Base-by-base conservation (phyloP, 53 echinoderm and acorn worm species). In the Glandiceps talaboti region DNA sequence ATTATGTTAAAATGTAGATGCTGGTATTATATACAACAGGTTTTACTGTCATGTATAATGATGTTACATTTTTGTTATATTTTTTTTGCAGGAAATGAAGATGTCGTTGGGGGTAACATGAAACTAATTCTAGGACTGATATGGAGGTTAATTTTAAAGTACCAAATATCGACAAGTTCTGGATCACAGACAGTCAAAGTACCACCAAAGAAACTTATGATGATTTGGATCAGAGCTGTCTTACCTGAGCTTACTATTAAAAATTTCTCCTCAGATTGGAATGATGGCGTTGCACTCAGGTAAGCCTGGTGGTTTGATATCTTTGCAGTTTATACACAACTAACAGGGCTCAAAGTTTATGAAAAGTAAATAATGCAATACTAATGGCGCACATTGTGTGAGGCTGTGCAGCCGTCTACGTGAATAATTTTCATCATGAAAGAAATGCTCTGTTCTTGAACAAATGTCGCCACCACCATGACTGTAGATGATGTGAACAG, bases 221-320 rank as follows among this genome's bases (percentile, higher is more conserved):
- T 93, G 76, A 76, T 80, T 26, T 97, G 97, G 97, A 77, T 97
- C 32, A 89, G 92, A 74, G 88, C 93, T 79, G 90, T 96, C 29
- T 82, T 97, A 14, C 93, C 90, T 0, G 89, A 87, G 30, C 83
- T 74, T 25, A 29, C 27, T 6, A 82, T 93, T 81, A 83, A 75
- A 27, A 97, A 97, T 84, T 97, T 97, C 79, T 79, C 91, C 26
- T 79, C 80, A 64, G 97, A 97, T 74, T 97, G 97, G 97, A 97
- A 93, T 77, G 86, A 91, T 89, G 97, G 97, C 28, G 85, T 93
- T 32, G 75, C 88, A 26, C 89, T 97, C 74, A 89, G 93, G 97
- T 97, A 83, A 73, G 82, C 31, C 1, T 29, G 32, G 14, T 20
- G 27, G 27, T 64, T 26, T n/a, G n/a, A n/a, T n/a, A n/a, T n/a